These are phyloP conservation scores for Lamprologus speciosus DNA, from an alignment of 2,113 vertebrate genomes.

Conservation along the genomic window DNA sequence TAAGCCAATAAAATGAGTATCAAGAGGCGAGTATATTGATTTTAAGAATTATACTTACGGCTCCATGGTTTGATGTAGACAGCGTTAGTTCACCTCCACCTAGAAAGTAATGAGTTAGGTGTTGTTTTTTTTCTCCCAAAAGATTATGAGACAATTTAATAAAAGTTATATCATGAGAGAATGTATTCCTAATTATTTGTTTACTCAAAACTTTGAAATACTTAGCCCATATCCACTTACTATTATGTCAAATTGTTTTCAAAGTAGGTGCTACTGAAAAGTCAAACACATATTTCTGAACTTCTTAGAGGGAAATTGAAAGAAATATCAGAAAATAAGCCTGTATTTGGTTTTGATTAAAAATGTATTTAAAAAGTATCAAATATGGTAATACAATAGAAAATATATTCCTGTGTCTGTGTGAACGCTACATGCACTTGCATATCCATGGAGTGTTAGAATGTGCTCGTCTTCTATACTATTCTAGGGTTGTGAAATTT, in stretches of 20 bases:
- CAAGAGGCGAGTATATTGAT: neutral
- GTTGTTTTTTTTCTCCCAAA: neutral
- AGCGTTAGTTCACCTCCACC: neutral
- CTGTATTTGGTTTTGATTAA: neutral
- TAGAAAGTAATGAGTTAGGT: neutral
- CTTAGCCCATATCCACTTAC: neutral
- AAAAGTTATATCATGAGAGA: neutral
- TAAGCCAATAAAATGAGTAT: neutral
- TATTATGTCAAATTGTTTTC: neutral
- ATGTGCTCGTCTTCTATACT: slow-evolving; percentile 24
- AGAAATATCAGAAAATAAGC: neutral
- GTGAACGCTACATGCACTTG: neutral
- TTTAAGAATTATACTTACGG: slow-evolving; percentile 53
- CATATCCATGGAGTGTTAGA: neutral
- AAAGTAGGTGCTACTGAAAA: neutral
- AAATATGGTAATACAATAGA: neutral
- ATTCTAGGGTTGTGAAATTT: slow-evolving; percentile 56
- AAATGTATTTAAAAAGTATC: neutral
- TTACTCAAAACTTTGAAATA: neutral
- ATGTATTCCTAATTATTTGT: neutral
- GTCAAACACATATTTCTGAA: neutral
- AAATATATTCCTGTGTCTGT: neutral
- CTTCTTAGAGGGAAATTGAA: neutral
- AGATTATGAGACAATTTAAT: neutral
- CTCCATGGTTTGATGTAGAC: slow-evolving; percentile 55